Evolutionary conservation across 2,113 vertebrate species (phyloP).

Genomic region (Cyphomyrus discorhynchus): DNA sequence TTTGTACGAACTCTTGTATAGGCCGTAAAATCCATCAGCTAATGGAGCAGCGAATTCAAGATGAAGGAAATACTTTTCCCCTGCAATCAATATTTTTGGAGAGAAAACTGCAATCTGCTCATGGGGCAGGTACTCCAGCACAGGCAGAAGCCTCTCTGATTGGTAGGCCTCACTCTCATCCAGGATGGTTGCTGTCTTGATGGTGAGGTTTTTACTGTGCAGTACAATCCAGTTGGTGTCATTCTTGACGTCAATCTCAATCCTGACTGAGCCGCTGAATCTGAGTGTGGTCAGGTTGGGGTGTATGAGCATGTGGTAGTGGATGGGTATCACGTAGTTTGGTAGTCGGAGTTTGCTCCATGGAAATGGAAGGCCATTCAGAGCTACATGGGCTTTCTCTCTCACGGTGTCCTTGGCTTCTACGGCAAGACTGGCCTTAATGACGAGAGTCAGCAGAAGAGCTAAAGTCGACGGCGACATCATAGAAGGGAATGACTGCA

Average conservation of each 20-base stretch:
- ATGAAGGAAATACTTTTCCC: constrained; percentile 61
- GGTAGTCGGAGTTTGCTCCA: constrained; percentile 64
- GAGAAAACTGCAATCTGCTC: constrained; percentile 66
- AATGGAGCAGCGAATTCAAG: constrained; percentile 60
- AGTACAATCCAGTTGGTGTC: constrained; percentile 66
- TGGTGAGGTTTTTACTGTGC: constrained; percentile 62
- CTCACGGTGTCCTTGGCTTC: constrained; percentile 26
- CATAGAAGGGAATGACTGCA: constrained; percentile 28
- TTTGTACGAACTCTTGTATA: constrained; percentile 62
- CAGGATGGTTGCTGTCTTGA: constrained; percentile 55
- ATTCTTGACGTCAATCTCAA: constrained; percentile 58
- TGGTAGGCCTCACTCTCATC: constrained; percentile 45
- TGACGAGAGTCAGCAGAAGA: constrained; percentile 34
- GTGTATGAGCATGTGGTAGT: constrained; percentile 59
- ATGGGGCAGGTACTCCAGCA: constrained; percentile 61
- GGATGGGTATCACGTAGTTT: constrained; percentile 60
- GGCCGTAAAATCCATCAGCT: constrained; percentile 59
- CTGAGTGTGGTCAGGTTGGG: constrained; percentile 59
- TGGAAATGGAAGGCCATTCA: constrained; percentile 58
- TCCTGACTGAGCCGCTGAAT: constrained; percentile 57
- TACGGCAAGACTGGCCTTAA: constrained; percentile 26
- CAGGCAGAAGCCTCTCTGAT: constrained; percentile 54
- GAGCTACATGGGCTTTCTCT: constrained; percentile 36
- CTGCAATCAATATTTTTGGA: constrained; percentile 56
- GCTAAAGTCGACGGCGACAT: constrained; percentile 43